Percentiles rank a stretch among this genome's conserved stretches.
phyloP scores from a whole-genome alignment of 2,888 invertebrate species.

The Octodonta nipae region DNA sequence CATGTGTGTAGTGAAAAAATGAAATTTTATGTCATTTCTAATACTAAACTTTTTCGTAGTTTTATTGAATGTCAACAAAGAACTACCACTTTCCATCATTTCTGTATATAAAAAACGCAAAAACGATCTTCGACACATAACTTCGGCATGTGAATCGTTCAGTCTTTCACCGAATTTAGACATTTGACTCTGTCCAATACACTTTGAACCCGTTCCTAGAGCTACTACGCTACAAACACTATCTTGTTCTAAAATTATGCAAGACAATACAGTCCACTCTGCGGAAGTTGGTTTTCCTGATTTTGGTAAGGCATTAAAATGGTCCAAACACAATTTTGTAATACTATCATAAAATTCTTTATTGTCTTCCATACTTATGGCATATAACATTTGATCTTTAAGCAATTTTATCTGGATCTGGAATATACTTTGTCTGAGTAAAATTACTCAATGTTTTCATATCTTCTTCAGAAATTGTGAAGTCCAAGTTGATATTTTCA shows the following conservation, averaged over 20 bases:
- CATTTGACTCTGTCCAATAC: slow-evolving; percentile 60
- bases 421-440: no score
- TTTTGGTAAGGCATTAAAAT: slow-evolving; percentile 53
- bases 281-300: slow-evolving; percentile 61
- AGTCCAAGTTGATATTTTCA: no score
- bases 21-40: slow-evolving; percentile 50
- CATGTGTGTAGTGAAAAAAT: slow-evolving; percentile 74
- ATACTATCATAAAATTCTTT: slow-evolving; percentile 33
- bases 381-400: no score
- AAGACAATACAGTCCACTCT: slow-evolving; percentile 79
- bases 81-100: slow-evolving; percentile 13
- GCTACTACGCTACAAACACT: slow-evolving; percentile 49
- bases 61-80: slow-evolving; percentile 17
- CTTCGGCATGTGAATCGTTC: slow-evolving; percentile 87
- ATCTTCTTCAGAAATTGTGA: no score
- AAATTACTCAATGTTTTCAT: no score
- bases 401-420: no score
- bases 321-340: slow-evolving; percentile 44
- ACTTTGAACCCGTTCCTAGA: slow-evolving; percentile 86
- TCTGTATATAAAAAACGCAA: slow-evolving; percentile 61
- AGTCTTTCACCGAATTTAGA: slow-evolving; percentile 54
- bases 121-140: slow-evolving; percentile 71
- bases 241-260: slow-evolving; percentile 46
- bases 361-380: no score
- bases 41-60: slow-evolving; percentile 16